Evolutionary conservation across 2,113 vertebrate genomes (phyloP), one percentile per base, ranked within the genome.

Genomic region (Cettia cetti): DNA sequence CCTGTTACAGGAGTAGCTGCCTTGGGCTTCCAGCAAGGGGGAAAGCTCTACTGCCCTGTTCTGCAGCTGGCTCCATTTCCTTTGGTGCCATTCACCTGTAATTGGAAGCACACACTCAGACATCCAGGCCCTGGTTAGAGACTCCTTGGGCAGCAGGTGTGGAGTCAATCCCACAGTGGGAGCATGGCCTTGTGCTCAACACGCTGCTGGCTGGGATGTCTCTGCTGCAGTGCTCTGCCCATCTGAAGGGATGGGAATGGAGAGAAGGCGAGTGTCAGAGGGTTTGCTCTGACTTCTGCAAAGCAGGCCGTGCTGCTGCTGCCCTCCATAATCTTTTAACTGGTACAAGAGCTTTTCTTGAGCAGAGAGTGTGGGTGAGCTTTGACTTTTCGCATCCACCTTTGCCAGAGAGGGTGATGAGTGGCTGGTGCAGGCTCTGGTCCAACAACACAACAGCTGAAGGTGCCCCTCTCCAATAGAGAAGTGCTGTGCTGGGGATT

Each of bases 121-220:
- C 64, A 49, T 22, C 11, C 60, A 59, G 64, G 21, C 8, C 0
- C 1, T 14, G 17, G 11, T 26, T 19, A 6, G 10, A 24, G 23
- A 8, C 17, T 81, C 8, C 20, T 57, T 19, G 31, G 47, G 44
- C 37, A 56, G 9, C 16, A n/a, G 37, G 19, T 13, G 7, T 11
- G 24, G 50, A 16, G 33, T 74, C 20, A 11, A 30, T 64, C 10
- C 31, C 20, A 4, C 15, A 8, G 40, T 3, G 4, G 0, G 3
- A 22, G 26, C 5, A 6, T 1, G 11, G 49, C n/a, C 13, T 9
- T 0, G 0, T 52, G 65, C 30, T 63, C 19, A 3, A 0, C 3
- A 0, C 1, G 0, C 3, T 47, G 30, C 24, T 68, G 44, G 3
- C 17, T 28, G 45, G n/a, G 35, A 11, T 86, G 9, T 40, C 35